Evolutionary conservation across 2,797 vertebrate genomes (phyloP).

Genomic region (Hyperoplus lanceolatus): DNA sequence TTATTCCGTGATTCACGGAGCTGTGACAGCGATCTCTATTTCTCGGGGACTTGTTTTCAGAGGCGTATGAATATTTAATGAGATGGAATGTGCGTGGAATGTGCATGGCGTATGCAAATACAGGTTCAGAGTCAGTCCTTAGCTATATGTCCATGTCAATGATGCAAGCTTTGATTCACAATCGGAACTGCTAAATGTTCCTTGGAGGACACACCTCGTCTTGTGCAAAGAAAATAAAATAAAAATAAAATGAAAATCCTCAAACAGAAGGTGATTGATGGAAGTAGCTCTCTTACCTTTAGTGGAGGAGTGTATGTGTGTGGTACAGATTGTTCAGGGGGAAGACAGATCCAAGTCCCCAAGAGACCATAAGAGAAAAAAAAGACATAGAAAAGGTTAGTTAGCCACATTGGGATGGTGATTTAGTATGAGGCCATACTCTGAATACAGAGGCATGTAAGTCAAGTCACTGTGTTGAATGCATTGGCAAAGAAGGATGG

Average conservation of each 20-base stretch:
- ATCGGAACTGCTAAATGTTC: conserved; percentile 32
- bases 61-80: conserved; percentile 69
- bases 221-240: background rate
- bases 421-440: background rate
- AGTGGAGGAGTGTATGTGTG: background rate
- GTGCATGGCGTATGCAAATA: conserved; percentile 56
- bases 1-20: conserved; percentile 60
- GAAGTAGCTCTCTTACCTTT: conserved; percentile 69
- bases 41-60: conserved; percentile 60
- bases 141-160: conserved; percentile 26
- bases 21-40: conserved; percentile 70
- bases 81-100: conserved; percentile 28
- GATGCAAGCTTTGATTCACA: conserved; percentile 51
- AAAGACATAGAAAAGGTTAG: conserved; percentile 40
- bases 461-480: background rate
- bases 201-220: background rate
- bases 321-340: conserved; percentile 15
- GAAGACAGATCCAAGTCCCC: conserved; percentile 17
- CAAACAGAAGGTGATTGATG: background rate
- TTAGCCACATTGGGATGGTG: conserved; percentile 39
- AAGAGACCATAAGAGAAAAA: conserved; percentile 22
- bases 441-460: background rate
- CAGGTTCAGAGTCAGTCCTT: conserved; percentile 25
- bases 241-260: background rate
- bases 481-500: background rate